Evolutionary conservation across 1,140 invertebrate genomes (phyloP).

Genomic region (Lepeophtheirus salmonis): DNA sequence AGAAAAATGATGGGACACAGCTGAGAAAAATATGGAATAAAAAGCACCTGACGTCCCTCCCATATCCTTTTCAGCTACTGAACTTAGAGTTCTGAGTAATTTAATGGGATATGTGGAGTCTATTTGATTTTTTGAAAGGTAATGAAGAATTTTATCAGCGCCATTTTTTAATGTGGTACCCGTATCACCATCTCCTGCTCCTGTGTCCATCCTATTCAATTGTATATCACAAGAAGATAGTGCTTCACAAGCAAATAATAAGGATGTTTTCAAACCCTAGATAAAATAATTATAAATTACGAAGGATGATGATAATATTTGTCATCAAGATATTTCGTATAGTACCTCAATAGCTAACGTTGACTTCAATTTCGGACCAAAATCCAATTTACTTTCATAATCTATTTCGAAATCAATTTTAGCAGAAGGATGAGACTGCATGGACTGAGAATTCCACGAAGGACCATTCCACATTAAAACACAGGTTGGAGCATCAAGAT

Average conservation of each 20-base stretch:
- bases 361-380: neutral
- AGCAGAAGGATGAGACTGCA: constrained; percentile 2
- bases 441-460: neutral
- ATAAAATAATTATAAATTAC: neutral
- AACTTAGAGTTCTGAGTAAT: constrained; percentile 34
- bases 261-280: constrained; percentile 23
- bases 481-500: constrained; percentile 37
- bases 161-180: constrained; percentile 48
- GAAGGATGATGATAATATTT: neutral
- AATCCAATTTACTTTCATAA: neutral
- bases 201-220: constrained; percentile 49
- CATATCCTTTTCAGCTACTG: constrained; percentile 41
- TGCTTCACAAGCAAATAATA: constrained; percentile 18
- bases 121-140: constrained; percentile 23
- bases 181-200: constrained; percentile 62
- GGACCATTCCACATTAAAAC: constrained; percentile 37
- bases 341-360: neutral
- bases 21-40: constrained; percentile 48
- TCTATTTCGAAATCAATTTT: neutral
- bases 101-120: constrained; percentile 29
- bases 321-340: neutral
- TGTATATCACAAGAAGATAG: neutral
- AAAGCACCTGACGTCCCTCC: constrained; percentile 50
- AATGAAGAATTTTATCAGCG: constrained; percentile 35
- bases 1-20: constrained; percentile 32